These are phyloP conservation scores for Heterotilapia buettikoferi DNA, from an alignment of 2,113 vertebrate genomes.

Conservation along the genomic window DNA sequence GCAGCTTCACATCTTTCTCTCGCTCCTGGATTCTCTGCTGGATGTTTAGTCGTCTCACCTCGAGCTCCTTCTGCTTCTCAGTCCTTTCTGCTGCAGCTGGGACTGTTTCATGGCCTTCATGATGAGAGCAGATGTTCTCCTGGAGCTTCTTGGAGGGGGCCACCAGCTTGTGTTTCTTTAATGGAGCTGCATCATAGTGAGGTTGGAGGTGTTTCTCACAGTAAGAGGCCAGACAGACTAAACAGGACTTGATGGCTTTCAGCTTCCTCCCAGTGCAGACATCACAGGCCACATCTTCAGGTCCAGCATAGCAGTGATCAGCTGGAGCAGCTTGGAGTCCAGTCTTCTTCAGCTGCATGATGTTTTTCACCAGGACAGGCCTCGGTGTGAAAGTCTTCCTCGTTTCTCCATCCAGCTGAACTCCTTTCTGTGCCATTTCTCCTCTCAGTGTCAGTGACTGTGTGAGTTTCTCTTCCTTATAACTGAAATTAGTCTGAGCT, in stretches of 20 bases:
- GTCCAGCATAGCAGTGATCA: neutral
- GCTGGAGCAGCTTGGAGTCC: neutral
- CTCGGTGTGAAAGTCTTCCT: neutral
- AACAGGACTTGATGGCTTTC: neutral
- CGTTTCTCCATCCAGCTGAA: neutral
- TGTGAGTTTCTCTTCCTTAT: neutral
- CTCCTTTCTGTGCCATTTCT: neutral
- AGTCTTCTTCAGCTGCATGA: neutral
- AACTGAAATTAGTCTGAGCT: neutral
- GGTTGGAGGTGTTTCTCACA: neutral
- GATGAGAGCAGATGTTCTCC: neutral
- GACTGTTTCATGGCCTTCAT: neutral
- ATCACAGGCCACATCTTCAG: accelerated
- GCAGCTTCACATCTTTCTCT: too few species aligned
- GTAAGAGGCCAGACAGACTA: accelerated
- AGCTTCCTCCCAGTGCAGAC: neutral
- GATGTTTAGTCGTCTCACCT: too few species aligned
- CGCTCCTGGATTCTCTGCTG: too few species aligned
- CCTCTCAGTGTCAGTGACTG: neutral
- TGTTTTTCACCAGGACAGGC: neutral
- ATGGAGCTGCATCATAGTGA: neutral
- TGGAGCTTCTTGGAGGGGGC: neutral
- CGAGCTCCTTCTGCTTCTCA: too few species aligned
- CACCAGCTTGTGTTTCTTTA: neutral
- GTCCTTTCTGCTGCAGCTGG: too few species aligned